Evolutionary conservation across 1,140 invertebrate genomes (phyloP), one percentile per base, ranked within the genome.

Genomic region (Drosophila albomicans): DNA sequence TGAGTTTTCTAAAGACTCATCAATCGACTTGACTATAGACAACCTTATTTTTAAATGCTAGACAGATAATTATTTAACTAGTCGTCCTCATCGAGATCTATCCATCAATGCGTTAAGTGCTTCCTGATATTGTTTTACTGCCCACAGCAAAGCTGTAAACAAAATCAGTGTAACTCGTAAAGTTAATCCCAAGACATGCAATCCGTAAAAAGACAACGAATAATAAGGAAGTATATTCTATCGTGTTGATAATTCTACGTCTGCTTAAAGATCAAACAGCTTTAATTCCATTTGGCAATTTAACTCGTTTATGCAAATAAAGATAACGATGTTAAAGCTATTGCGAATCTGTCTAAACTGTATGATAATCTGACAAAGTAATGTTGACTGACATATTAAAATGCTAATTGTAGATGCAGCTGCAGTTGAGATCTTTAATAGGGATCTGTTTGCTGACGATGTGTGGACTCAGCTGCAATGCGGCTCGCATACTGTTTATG

Each of bases 401-500:
- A 78, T 48, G 69, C 81, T 73, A 78, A 79, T 89, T 82, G 58
- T 70, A 91, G 89, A 89, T 81, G 89, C 79, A 81, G 57, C 58
- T 84, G 58, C 70, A 73, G 30, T 70, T 62, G 45, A 71, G 79
- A 58, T 68, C 63, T 56, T 49, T 78, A 28, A 32, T 75, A 25
- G 15, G 84, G 54, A 38, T 65, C 52, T 58, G 66, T 30, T 30
- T 90, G 41, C 45, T 91, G 5, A 57, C 62, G 5, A 35, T 74
- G 11, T n/a, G 16, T 13, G 56, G 13, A 1, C 30, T 72, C 4
- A 32, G 74, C 2, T 51, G 54, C 0, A 11, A 69, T n/a, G 82
- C 64, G 8, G 76, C 65, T 25, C 91, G 91, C 8, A 92, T 93
- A 45, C 73, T 93, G 10, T 91, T 93, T 30, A 90, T 93, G 90